phyloP scores from a whole-genome alignment of 2,113 vertebrate species.

The Pseudorhombus dupliciocellatus region DNA sequence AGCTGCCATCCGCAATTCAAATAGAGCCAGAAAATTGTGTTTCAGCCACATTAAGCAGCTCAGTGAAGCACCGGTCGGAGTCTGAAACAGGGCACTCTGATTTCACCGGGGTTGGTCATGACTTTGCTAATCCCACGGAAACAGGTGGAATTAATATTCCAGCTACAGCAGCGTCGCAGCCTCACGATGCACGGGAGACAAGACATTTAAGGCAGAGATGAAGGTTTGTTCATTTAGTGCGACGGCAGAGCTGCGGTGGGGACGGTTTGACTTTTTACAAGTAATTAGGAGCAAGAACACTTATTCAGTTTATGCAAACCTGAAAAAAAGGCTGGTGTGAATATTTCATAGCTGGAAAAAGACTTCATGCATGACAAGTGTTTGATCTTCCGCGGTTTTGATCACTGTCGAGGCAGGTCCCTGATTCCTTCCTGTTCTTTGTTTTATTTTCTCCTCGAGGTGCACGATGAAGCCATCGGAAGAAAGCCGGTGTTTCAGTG shows the following conservation, averaged over 20 bases:
- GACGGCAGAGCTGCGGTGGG: neutral
- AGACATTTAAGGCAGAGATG: neutral
- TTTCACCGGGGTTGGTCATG: constrained; percentile 51
- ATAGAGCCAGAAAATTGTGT: constrained; percentile 58
- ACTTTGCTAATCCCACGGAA: constrained; percentile 50
- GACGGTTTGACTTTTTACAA: constrained; percentile 16
- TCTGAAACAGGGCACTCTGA: constrained; percentile 49
- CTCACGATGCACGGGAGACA: neutral
- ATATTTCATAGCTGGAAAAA: neutral
- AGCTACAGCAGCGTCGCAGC: neutral
- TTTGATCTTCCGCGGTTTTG: constrained; percentile 19
- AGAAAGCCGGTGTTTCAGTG: constrained; percentile 6
- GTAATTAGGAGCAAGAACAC: constrained; percentile 1
- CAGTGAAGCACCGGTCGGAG: constrained; percentile 32
- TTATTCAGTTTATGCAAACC: constrained; percentile 12
- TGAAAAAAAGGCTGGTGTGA: constrained; percentile 5
- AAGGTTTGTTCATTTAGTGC: constrained; percentile 11
- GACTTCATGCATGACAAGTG: neutral
- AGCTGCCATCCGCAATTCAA: constrained; percentile 57
- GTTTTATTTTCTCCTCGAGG: constrained; percentile 14
- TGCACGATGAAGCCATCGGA: constrained; percentile 6
- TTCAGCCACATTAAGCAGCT: constrained; percentile 54
- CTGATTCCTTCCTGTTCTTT: constrained; percentile 23
- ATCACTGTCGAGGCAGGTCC: neutral
- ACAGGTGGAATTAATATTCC: constrained; percentile 59